Evolutionary conservation across 2,888 invertebrate genomes (phyloP).

Genomic region (Apocheima hispidaria): DNA sequence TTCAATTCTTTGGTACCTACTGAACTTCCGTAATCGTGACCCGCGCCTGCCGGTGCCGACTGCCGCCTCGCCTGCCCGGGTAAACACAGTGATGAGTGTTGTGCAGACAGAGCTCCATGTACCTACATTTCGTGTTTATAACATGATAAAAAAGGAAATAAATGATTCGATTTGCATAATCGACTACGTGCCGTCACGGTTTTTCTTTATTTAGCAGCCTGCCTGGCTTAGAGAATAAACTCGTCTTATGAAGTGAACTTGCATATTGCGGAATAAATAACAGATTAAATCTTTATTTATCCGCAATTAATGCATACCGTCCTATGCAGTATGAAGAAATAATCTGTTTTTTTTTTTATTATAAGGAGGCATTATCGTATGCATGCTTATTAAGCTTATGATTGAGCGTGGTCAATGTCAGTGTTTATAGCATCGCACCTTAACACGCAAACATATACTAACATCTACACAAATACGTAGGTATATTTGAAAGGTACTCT

Average conservation of each 20-base stretch:
- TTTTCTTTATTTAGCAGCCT: slow-evolving; percentile 66
- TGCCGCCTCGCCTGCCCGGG: slow-evolving; percentile 48
- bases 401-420: slow-evolving; percentile 66
- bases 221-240: slow-evolving; percentile 56
- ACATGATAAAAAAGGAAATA: slow-evolving; percentile 69
- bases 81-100: slow-evolving; percentile 63
- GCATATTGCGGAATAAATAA: slow-evolving; percentile 66
- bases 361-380: slow-evolving; percentile 40
- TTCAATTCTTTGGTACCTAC: slow-evolving; percentile 61
- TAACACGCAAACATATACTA: slow-evolving; percentile 40
- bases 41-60: slow-evolving; percentile 52
- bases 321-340: slow-evolving; percentile 18
- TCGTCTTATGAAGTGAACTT: slow-evolving; percentile 52
- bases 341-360: slow-evolving; percentile 31
- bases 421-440: slow-evolving; percentile 53
- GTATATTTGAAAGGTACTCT: slow-evolving; percentile 40
- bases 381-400: slow-evolving; percentile 34
- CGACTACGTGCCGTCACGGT: slow-evolving; percentile 61
- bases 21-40: slow-evolving; percentile 74
- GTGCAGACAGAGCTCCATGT: slow-evolving; percentile 51
- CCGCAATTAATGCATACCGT: slow-evolving; percentile 42
- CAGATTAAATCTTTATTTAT: slow-evolving; percentile 63
- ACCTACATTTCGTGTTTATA: slow-evolving; percentile 55
- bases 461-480: slow-evolving; percentile 56
- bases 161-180: slow-evolving; percentile 75